phyloP scores from a whole-genome alignment of 2,113 vertebrate species.

The Numenius arquata region DNA sequence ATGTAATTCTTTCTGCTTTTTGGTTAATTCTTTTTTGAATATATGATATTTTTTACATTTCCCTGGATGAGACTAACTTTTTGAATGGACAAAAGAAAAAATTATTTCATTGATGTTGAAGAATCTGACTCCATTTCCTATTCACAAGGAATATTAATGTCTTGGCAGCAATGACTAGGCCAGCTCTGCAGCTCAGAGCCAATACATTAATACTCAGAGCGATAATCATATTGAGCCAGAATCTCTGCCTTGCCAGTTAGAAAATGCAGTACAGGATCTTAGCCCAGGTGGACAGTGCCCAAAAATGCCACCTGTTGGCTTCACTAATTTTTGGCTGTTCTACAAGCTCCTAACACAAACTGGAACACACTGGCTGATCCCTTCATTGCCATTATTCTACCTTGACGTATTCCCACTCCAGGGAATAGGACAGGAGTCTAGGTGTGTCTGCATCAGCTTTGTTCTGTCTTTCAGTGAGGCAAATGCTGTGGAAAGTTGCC shows the following conservation, averaged over 20 bases:
- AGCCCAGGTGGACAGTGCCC: not conserved
- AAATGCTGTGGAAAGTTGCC: not conserved
- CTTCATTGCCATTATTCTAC: not conserved
- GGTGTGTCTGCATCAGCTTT: not conserved
- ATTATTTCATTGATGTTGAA: not conserved
- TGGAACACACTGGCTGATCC: not conserved
- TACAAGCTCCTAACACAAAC: not conserved
- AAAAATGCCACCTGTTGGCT: slow-evolving; percentile 9
- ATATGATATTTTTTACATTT: not conserved
- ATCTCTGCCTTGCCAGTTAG: not conserved
- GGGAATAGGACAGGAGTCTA: not conserved
- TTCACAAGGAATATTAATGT: not conserved
- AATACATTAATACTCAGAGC: not conserved
- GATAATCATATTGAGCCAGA: not conserved
- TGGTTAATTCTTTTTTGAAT: not conserved
- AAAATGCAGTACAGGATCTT: not conserved
- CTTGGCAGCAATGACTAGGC: not conserved
- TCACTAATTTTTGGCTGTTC: not conserved
- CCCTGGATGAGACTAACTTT: not conserved
- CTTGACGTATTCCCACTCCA: not conserved
- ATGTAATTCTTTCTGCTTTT: accelerated
- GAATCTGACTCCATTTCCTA: not conserved
- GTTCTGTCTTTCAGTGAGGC: not conserved
- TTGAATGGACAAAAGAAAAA: not conserved
- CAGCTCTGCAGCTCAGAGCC: not conserved